Evolutionary conservation across 2,113 vertebrate genomes (phyloP), one percentile per base, ranked within the genome.

Genomic region (Melospiza melodia): DNA sequence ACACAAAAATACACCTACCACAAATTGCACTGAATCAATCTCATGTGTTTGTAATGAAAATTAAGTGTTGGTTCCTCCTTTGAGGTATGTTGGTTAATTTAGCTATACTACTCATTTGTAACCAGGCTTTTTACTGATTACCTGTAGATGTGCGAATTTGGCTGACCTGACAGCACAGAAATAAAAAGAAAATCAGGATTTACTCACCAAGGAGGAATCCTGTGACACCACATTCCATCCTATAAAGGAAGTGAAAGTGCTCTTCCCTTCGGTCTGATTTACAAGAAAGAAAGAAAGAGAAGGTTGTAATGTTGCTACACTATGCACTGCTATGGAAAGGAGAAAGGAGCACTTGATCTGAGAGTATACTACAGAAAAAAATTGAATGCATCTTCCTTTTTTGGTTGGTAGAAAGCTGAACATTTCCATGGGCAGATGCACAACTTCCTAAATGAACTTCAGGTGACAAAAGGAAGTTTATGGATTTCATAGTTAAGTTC

Each of bases 191-290:
- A 98, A 97, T 93, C 96, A 97, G 97, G 95, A 97, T 96, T 96
- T 98, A 98, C 98, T 98, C 98, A 98, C 98, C 98, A 98, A 94
- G 91, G 77, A 98, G 97, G 97, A 95, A 97, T 98, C 97, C 97
- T 98, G 97, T 97, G 98, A 97, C 98, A 98, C 91, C 98, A 98
- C 96, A 98, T 97, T 98, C 98, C 98, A 98, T 96, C 95, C 98
- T 98, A 98, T 97, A 98, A 98, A 98, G 97, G 97, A 98, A 98
- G 95, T 97, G 98, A 98, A 98, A 98, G 98, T 97, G 98, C 98
- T 98, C 97, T 97, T 97, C 97, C 98, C 97, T 98, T 96, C 91
- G 62, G 96, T 97, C 98, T 98, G 97, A 98, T 98, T 98, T 96
- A 98, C 93, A 93, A 98, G 97, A 98, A 95, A 98, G 97, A 98